phyloP scores from a whole-genome alignment of 2,888 invertebrate species.

The Eledona agricola region DNA sequence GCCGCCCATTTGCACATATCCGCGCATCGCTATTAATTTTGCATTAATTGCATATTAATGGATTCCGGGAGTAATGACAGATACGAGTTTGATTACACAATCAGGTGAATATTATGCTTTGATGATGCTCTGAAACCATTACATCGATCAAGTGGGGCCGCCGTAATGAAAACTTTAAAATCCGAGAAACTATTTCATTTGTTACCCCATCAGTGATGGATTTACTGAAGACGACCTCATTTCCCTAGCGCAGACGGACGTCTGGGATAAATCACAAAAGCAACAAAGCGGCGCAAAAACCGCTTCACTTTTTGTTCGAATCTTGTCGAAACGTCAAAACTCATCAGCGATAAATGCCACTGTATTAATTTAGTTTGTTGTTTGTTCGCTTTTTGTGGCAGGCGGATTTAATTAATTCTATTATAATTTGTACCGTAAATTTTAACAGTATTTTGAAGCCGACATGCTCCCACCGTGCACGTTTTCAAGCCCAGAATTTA shows the following conservation, averaged over 20 bases:
- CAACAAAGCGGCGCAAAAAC: conserved; percentile 7
- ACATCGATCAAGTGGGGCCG: too few species aligned
- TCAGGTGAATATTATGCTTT: too few species aligned
- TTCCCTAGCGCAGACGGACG: conserved; percentile 11
- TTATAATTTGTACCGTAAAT: too few species aligned
- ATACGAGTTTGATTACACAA: conserved; percentile 11
- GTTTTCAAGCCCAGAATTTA: too few species aligned
- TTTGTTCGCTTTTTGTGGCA: too few species aligned
- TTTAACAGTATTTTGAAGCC: too few species aligned
- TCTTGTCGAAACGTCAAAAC: conserved; percentile 1
- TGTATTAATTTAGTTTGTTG: too few species aligned
- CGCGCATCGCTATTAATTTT: conserved; percentile 12
- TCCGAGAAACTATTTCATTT: background rate
- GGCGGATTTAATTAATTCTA: too few species aligned
- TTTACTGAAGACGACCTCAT: conserved; percentile 19
- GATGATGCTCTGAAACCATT: too few species aligned
- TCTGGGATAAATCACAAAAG: conserved; percentile 18
- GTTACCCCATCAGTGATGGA: conserved; percentile 5
- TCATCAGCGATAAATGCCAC: too few species aligned
- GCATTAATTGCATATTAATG: conserved; percentile 22
- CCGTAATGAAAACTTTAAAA: too few species aligned
- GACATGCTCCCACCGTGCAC: too few species aligned
- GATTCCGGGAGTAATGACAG: conserved; percentile 13
- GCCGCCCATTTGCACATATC: conserved; percentile 11
- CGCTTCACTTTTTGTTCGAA: conserved; percentile 4